Evolutionary conservation across 2,797 vertebrate species (phyloP).

Genomic region (Anisognathus igniventris): DNA sequence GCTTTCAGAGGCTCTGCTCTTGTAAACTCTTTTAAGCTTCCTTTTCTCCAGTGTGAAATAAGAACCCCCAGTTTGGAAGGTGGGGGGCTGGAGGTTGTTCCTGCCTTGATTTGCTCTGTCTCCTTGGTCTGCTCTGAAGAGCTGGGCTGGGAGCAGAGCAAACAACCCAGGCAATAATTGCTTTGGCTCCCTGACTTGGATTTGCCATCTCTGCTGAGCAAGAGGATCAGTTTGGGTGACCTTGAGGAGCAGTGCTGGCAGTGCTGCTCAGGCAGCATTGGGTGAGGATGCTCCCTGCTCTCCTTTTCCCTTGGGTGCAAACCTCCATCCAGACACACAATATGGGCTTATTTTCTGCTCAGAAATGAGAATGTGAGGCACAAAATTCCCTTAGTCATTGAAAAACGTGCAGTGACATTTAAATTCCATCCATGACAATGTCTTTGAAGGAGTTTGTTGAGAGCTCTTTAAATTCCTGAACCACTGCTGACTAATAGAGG

Average conservation of each 20-base stretch:
- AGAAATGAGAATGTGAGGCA: not conserved
- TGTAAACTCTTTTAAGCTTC: not conserved
- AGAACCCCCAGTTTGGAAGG: not conserved
- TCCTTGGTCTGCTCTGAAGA: not conserved
- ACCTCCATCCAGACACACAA: rapidly evolving
- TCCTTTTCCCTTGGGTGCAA: not conserved
- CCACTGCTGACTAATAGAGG: not conserved
- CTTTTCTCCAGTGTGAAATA: not conserved
- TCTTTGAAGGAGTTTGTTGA: not conserved
- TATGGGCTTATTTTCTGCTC: not conserved
- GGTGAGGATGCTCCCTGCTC: not conserved
- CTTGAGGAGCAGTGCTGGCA: not conserved
- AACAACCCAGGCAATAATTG: not conserved
- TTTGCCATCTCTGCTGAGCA: not conserved
- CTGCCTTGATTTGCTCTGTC: not conserved
- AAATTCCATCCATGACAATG: not conserved
- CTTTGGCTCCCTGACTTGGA: not conserved
- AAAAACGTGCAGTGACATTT: not conserved
- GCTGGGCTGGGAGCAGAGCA: not conserved
- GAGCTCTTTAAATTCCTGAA: constrained; percentile 26
- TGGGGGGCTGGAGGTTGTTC: not conserved
- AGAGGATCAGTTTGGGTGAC: not conserved
- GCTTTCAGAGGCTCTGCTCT: not conserved
- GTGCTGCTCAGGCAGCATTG: not conserved
- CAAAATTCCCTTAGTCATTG: not conserved